phyloP scores from a whole-genome alignment of 2,888 invertebrate genomes.

The Athetis lepigone region DNA sequence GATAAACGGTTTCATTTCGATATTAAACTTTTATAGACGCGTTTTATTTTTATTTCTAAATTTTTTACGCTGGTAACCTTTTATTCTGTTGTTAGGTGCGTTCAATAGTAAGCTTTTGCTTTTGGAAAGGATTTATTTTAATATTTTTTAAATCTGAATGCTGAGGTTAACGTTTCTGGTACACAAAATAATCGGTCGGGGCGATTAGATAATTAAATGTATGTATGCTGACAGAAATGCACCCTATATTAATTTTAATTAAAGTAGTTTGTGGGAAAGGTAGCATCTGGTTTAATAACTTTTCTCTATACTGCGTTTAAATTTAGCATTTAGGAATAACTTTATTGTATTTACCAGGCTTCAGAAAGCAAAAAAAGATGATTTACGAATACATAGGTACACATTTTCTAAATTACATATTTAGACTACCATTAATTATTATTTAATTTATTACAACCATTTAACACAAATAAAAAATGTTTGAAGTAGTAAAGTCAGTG shows the following conservation, averaged over 20 bases:
- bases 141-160: too few species aligned
- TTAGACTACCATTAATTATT: conserved; percentile 10
- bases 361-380: not conserved
- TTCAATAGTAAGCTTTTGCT: too few species aligned
- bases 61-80: conserved; percentile 45
- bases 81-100: conserved; percentile 20
- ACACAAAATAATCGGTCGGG: not conserved
- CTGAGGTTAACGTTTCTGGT: too few species aligned
- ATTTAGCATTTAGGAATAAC: not conserved
- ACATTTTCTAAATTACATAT: not conserved
- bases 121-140: too few species aligned
- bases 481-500: conserved; percentile 34
- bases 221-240: conserved; percentile 12
- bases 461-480: conserved; percentile 40
- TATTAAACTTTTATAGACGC: conserved; percentile 60
- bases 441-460: conserved; percentile 20
- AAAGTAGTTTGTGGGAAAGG: conserved; percentile 21
- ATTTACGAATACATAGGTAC: not conserved
- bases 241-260: not conserved
- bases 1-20: conserved; percentile 78
- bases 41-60: conserved; percentile 63
- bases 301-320: not conserved
- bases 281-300: conserved; percentile 25
- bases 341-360: not conserved
- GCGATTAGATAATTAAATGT: not conserved